phyloP scores from a whole-genome alignment of 1,140 invertebrate genomes.

The Anadara kagoshimensis region DNA sequence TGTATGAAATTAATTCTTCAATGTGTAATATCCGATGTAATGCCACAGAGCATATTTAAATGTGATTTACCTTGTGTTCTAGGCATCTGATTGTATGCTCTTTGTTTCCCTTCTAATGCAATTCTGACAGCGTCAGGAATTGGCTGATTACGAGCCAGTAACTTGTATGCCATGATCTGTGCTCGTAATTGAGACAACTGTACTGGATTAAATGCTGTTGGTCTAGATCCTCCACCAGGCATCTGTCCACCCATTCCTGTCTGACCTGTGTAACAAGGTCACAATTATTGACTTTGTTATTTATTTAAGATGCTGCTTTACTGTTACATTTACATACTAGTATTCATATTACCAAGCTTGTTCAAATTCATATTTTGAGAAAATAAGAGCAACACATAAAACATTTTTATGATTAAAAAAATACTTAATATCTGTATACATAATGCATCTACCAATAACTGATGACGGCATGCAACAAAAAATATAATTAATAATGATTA shows the following conservation, averaged over 20 bases:
- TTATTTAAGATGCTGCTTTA: too few relatives aligned
- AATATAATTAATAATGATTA: too few relatives aligned
- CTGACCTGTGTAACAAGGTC: slow-evolving; percentile 27
- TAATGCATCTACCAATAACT: too few relatives aligned
- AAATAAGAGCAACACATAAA: too few relatives aligned
- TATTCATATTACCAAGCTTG: slow-evolving; percentile 2
- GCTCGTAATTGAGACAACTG: slow-evolving; percentile 90
- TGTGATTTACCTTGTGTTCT: slow-evolving; percentile 65
- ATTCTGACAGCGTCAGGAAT: slow-evolving; percentile 82
- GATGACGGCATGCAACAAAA: too few relatives aligned
- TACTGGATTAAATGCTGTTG: slow-evolving; percentile 63
- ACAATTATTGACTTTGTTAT: too few relatives aligned
- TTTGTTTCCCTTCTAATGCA: slow-evolving; percentile 81
- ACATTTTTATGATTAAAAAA: too few relatives aligned
- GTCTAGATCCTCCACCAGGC: slow-evolving; percentile 28
- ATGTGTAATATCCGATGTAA: too few relatives aligned
- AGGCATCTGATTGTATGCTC: slow-evolving; percentile 55
- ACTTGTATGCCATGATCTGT: slow-evolving; percentile 96
- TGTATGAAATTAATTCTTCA: too few relatives aligned
- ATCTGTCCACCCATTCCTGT: slow-evolving; percentile 40
- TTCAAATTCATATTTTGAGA: too few relatives aligned
- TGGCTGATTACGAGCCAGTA: slow-evolving; percentile 92
- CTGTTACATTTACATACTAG: too few relatives aligned
- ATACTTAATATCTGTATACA: too few relatives aligned
- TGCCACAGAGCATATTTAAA: not conserved